A percentile compares a stretch with the other conserved stretches of the same genome.
These are phyloP conservation scores for Drosophila ficusphila DNA, from an alignment of 1,140 invertebrate genomes.

Conservation along the genomic window DNA sequence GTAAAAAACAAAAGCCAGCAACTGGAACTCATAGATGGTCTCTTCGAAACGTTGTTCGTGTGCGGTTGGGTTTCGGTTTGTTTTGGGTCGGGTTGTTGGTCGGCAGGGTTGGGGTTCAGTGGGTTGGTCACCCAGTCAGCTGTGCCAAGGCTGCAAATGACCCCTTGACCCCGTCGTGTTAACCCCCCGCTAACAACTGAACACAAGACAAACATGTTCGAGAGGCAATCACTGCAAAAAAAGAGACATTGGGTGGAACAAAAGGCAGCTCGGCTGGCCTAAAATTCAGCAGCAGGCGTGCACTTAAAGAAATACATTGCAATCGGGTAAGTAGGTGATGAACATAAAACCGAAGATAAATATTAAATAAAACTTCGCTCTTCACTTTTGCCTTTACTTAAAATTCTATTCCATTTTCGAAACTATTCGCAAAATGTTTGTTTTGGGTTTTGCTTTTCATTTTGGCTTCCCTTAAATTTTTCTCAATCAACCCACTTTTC, in stretches of 20 bases:
- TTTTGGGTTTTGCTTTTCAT: not conserved
- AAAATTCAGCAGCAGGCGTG: conserved; percentile 31
- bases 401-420: too few species aligned
- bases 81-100: conserved; percentile 37
- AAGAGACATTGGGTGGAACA: conserved; percentile 9
- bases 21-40: conserved; percentile 70
- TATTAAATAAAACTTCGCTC: too few species aligned
- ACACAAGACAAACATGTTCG: conserved; percentile 60
- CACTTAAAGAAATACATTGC: conserved; percentile 1
- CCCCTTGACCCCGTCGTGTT: conserved; percentile 8
- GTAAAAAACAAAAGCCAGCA: conserved; percentile 37
- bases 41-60: conserved; percentile 56
- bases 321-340: too few species aligned
- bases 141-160: conserved; percentile 47
- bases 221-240: conserved; percentile 32
- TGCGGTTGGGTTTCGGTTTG: conserved; percentile 12
- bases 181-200: conserved; percentile 11
- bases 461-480: not conserved
- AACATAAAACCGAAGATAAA: too few species aligned
- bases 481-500: conserved; percentile 9
- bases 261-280: conserved; percentile 27
- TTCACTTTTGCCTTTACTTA: too few species aligned
- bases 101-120: conserved; percentile 15
- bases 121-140: conserved; percentile 27
- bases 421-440: not conserved